Conservation (phyloP, 53 echinoderm and acorn worm species). For the Actinopyga echinites region DNA sequence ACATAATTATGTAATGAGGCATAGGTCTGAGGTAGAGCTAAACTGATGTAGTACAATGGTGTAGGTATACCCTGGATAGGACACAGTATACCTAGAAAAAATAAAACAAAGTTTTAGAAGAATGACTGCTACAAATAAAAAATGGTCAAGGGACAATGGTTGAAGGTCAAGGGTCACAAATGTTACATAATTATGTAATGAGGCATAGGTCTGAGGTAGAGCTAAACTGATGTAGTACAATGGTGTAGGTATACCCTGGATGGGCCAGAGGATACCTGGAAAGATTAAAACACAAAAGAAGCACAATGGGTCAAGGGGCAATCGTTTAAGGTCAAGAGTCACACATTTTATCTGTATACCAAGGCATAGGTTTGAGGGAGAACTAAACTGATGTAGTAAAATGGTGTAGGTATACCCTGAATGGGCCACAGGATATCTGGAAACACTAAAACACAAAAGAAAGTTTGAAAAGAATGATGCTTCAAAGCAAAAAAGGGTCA, state of each 20-base stretch:
- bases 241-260: slow-evolving; percentile 77
- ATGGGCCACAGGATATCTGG: slow-evolving; percentile 96
- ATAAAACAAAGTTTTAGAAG: not conserved
- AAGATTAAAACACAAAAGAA: not conserved
- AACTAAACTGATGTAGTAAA: slow-evolving; percentile 74
- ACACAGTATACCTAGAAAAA: slow-evolving; percentile 85
- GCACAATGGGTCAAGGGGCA: no score
- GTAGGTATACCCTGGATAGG: slow-evolving; percentile 85
- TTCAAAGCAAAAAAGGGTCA: no score
- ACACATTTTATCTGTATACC: no score
- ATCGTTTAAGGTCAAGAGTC: no score
- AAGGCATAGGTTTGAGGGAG: slow-evolving; percentile 94
- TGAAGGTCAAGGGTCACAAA: no score
- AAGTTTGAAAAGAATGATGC: no score
- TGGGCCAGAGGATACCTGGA: slow-evolving; percentile 94
- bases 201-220: slow-evolving; percentile 92
- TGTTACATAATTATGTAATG: no score
- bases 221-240: slow-evolving; percentile 76
- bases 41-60: slow-evolving; percentile 73
- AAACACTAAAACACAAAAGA: not conserved
- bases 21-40: slow-evolving; percentile 88
- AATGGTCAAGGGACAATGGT: no score
- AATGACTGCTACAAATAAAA: no score
- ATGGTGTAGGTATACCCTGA: slow-evolving; percentile 74
- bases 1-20: slow-evolving; percentile 50